Evolutionary conservation across 2,888 invertebrate genomes (phyloP), one percentile per base, ranked within the genome.

Genomic region (Phyllotreta cruciferae): DNA sequence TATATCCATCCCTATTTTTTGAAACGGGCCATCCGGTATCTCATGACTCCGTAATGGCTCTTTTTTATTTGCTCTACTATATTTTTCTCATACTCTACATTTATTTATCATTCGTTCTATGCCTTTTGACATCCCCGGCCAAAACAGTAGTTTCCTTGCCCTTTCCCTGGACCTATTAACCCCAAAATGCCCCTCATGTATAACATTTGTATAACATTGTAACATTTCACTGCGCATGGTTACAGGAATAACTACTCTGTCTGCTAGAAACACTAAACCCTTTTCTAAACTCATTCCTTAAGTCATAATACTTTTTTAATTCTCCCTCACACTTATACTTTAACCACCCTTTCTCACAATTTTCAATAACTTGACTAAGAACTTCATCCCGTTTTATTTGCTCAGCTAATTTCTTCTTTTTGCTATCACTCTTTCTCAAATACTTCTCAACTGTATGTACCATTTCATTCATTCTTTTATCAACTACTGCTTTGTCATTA

Each of bases 51-150:
- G 60, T 8, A 63, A 35, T 13, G 66, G 60, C 54, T 63, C 56
- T 39, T 63, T 66, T 8, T 53, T 34, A 50, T 63, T 63, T 44
- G 45, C 49, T 47, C 55, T 47, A 13, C 56, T 53, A 56, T 60
- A 66, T 53, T 55, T 66, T 54, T 53, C 56, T 50, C 63, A 66
- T 14, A 41, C 13, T 13, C 7, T 7, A 41, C 66, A 66, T 13
- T 44, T n/a, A 24, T 49, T 9, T 7, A 66, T 62, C 36, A 60
- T 38, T n/a, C 24, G 55, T 44, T 64, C 50, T 14, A 66, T 66
- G 9, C 64, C 63, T 45, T 11, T 61, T 10, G 13, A 44, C 50
- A 64, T 64, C 13, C 53, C 52, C 8, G 60, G 60, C 64, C 64
- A 64, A 56, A 49, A 64, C 62, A 56, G 63, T 37, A 64, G 11